Percentiles rank a stretch among this genome's conserved stretches.
These are phyloP conservation scores for Megaceryle torquata DNA, from an alignment of 2,113 vertebrate species.

Conservation along the genomic window DNA sequence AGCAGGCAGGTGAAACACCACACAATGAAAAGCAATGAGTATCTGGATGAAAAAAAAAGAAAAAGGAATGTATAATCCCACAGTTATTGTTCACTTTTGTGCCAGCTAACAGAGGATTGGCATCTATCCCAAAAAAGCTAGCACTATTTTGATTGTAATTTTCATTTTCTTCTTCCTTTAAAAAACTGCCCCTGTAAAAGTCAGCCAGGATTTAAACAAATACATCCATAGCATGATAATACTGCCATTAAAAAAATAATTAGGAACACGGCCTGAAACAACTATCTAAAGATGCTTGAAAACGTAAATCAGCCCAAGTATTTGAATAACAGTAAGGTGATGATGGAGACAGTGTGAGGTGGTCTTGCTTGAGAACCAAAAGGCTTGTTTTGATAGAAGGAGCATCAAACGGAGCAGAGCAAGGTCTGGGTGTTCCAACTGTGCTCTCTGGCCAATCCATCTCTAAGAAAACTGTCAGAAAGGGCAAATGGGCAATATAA, in stretches of 20 bases:
- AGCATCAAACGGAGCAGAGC: neutral
- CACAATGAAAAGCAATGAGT: neutral
- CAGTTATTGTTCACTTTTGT: neutral
- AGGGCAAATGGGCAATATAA: neutral
- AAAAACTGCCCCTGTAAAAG: constrained; percentile 17
- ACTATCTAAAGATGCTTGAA: constrained; percentile 16
- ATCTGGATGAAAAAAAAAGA: neutral
- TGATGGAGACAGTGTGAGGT: constrained; percentile 1
- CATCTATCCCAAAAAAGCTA: constrained; percentile 10
- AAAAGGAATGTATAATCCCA: neutral
- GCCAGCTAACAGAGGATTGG: neutral
- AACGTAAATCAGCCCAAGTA: constrained; percentile 30
- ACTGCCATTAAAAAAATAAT: constrained; percentile 34
- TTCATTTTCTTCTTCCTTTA: constrained; percentile 42
- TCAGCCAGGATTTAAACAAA: constrained; percentile 71
- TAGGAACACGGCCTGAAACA: constrained; percentile 49
- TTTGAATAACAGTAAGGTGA: constrained; percentile 4
- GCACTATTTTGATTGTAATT: neutral
- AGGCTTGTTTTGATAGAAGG: neutral
- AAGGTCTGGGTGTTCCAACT: neutral
- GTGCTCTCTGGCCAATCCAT: neutral
- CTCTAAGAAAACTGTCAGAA: neutral
- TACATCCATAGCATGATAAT: constrained; percentile 42
- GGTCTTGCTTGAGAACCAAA: neutral
- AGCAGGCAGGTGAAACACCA: neutral